Evolutionary conservation across 2,113 vertebrate genomes (phyloP), one percentile per base, ranked within the genome.

Genomic region (Tapirus terrestris): DNA sequence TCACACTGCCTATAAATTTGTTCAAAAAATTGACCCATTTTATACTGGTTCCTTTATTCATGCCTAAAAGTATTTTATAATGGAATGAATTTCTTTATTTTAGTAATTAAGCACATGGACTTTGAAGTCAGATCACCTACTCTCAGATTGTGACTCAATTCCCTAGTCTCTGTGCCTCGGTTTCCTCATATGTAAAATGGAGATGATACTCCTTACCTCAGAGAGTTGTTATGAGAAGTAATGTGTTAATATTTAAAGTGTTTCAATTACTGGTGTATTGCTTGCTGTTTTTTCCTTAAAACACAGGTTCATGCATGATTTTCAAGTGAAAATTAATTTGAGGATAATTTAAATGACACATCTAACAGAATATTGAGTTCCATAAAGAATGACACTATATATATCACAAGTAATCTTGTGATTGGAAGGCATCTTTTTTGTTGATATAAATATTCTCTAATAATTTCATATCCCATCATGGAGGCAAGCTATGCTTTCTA

Each of bases 241-340:
- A 68, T 65, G 8, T 27, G 23, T 17, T 36, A 39, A 63, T 70
- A 75, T 88, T 93, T 73, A 72, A 86, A 89, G 13, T n/a, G 11
- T 84, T 67, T 88, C n/a, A 86, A 76, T 94, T 65, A 8, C 60
- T 70, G 33, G 29, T 92, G 2, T 9, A 53, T 21, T 80, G 18
- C 6, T 94, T 86, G 29, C 31, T 63, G 81, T 20, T 58, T 96
- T 45, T 96, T 70, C n/a, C 72, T 88, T 89, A 95, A 89, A 89
- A 77, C 12, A 76, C 8, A 94, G 3, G 27, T 77, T 76, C 8
- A 53, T 65, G 10, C 3, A 48, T 45, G n/a, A 48, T 51, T 91
- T 31, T 90, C 36, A 92, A 79, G 18, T 67, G 39, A 73, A 65
- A 48, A 36, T 86, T 72, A 87, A 14, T 91, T 83, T 29, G 77